Conservation (phyloP, 2,797 vertebrate genomes). For the Darevskia nairensis region DNA sequence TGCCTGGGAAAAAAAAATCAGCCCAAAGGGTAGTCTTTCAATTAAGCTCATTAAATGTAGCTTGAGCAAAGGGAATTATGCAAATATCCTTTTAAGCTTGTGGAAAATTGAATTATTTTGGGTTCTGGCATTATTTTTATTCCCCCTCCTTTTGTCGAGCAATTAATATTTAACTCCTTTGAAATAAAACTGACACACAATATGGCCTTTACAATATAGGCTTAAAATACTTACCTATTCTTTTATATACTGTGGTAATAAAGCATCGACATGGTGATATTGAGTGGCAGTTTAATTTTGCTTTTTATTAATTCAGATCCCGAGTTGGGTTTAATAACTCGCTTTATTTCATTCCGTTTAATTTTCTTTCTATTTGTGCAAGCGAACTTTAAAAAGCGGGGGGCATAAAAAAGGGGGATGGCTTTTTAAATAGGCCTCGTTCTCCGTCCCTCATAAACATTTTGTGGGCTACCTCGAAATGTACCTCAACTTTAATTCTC, state of each 20-base stretch:
- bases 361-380: conserved; percentile 38
- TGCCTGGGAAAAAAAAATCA: neutral
- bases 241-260: conserved; percentile 70
- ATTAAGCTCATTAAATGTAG: conserved; percentile 35
- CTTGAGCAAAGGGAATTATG: conserved; percentile 56
- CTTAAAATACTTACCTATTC: conserved; percentile 75
- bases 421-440: conserved; percentile 2
- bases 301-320: conserved; percentile 64
- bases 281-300: conserved; percentile 62
- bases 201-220: conserved; percentile 67
- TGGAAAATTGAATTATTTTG: conserved; percentile 73
- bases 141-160: conserved; percentile 70
- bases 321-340: conserved; percentile 56
- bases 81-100: conserved; percentile 69
- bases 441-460: conserved; percentile 25
- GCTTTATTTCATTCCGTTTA: conserved; percentile 57
- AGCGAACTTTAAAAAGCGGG: conserved; percentile 36
- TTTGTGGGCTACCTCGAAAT: conserved; percentile 46
- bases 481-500: conserved; percentile 47
- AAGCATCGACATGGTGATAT: conserved; percentile 53
- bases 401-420: neutral
- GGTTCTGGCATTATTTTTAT: conserved; percentile 77
- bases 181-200: conserved; percentile 79
- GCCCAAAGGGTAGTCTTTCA: conserved; percentile 13
- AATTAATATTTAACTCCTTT: conserved; percentile 80